A percentile compares a stretch with the other conserved stretches of the same genome.
Evolutionary conservation across 2,797 vertebrate genomes (phyloP).

Genomic region (Paratrypauchen microcephalus): DNA sequence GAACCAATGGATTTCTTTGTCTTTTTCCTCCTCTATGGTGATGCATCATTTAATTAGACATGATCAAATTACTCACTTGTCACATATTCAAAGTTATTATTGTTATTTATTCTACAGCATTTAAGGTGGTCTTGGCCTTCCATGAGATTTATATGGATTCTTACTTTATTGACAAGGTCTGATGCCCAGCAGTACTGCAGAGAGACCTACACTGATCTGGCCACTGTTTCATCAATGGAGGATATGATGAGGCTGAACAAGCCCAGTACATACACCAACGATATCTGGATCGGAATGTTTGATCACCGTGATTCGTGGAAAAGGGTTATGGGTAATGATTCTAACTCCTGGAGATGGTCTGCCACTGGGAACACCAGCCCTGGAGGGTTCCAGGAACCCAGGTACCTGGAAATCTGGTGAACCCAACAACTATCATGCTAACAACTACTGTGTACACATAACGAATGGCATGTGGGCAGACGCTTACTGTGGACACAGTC

Average conservation of each 20-base stretch:
- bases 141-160: constrained; percentile 10
- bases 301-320: not conserved
- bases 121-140: not conserved
- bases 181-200: constrained; percentile 43
- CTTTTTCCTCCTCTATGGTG: not conserved
- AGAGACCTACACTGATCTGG: constrained; percentile 28
- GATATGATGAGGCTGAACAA: constrained; percentile 6
- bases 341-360: constrained; percentile 11
- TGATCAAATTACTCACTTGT: too few relatives aligned
- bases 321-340: not conserved
- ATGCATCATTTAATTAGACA: too few relatives aligned
- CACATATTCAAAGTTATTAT: not conserved
- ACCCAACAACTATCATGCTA: not conserved
- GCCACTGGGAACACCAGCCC: not conserved
- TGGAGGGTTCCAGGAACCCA: not conserved
- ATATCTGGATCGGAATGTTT: constrained; percentile 51
- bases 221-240: constrained; percentile 18
- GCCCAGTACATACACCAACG: not conserved
- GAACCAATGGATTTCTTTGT: not conserved
- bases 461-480: not conserved
- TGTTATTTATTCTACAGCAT: not conserved
- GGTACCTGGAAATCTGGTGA: not conserved
- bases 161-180: constrained; percentile 32
- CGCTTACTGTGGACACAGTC: not conserved
- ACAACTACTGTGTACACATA: too few relatives aligned